These are phyloP conservation scores for Drosophila atripex DNA, from an alignment of 2,888 invertebrate species.

Conservation along the genomic window DNA sequence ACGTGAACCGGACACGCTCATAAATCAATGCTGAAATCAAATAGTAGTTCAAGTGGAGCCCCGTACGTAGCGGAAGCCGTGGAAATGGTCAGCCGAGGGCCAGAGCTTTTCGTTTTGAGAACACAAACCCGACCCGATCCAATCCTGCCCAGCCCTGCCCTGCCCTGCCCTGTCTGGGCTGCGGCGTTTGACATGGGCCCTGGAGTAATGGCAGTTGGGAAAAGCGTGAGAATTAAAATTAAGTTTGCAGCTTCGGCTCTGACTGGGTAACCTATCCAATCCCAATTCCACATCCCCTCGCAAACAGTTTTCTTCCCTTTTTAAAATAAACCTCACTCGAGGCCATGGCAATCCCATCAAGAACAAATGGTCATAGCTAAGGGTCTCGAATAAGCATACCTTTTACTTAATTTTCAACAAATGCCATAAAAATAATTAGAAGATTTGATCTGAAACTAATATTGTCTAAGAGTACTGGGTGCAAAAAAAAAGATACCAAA, in stretches of 20 bases:
- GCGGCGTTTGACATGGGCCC: conserved; percentile 61
- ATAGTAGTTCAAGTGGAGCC: conserved; percentile 61
- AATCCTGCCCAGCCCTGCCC: background rate
- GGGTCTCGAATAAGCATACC: background rate
- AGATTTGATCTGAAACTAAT: background rate
- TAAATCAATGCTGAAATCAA: conserved; percentile 79
- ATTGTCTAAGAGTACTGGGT: background rate
- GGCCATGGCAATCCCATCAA: conserved; percentile 1
- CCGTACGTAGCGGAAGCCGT: conserved; percentile 56
- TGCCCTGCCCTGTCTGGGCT: conserved; percentile 15
- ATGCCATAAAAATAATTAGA: background rate
- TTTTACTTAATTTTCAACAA: background rate
- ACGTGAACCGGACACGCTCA: conserved; percentile 78
- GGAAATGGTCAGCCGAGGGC: conserved; percentile 69
- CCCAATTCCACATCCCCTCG: background rate
- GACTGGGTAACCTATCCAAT: conserved; percentile 14
- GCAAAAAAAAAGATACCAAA: conserved; percentile 10
- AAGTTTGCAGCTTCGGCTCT: conserved; percentile 54
- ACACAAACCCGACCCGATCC: background rate
- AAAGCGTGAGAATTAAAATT: conserved; percentile 73
- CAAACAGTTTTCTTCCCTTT: background rate
- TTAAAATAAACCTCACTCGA: conserved; percentile 10
- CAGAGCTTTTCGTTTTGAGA: conserved; percentile 12
- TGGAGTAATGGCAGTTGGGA: conserved; percentile 57
- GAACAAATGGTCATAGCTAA: background rate